phyloP scores from a whole-genome alignment of 2,797 vertebrate species.

The Bradypodion pumilum region DNA sequence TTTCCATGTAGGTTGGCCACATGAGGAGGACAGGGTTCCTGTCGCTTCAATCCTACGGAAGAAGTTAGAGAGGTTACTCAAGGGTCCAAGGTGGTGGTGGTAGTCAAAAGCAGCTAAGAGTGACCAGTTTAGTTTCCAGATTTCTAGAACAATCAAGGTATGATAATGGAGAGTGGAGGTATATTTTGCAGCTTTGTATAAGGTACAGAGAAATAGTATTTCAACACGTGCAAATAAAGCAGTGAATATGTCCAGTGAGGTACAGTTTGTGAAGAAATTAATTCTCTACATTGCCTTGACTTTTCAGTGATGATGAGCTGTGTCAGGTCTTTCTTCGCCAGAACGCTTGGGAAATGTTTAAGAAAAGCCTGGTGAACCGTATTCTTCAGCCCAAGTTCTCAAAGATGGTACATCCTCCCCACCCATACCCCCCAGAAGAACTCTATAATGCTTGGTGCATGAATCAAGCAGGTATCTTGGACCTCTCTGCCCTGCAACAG shows the following conservation, averaged over 20 bases:
- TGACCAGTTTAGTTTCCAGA: too few species aligned
- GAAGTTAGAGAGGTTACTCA: not conserved
- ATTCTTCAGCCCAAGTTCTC: constrained; percentile 43
- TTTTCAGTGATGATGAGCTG: constrained; percentile 57
- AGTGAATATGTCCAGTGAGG: not conserved
- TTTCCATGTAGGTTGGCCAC: not conserved
- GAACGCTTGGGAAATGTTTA: constrained; percentile 64
- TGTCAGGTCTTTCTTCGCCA: constrained; percentile 66
- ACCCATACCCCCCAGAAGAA: constrained; percentile 4
- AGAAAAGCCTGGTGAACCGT: constrained; percentile 49
- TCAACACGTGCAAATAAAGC: not conserved
- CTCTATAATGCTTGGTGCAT: constrained; percentile 4
- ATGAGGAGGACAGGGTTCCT: too few species aligned
- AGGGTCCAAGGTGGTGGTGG: too few species aligned
- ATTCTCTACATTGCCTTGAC: constrained; percentile 20
- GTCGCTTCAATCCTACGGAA: too few species aligned
- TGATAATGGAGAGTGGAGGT: not conserved
- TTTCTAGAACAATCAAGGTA: not conserved
- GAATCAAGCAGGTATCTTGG: constrained; percentile 28
- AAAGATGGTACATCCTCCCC: constrained; percentile 17
- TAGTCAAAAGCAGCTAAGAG: not conserved
- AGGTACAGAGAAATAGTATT: not conserved
- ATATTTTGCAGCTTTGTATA: not conserved
- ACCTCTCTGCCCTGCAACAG: not conserved
- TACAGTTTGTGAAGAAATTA: not conserved